Conservation (phyloP, 2,888 invertebrate species). For the Philaethria dido region DNA sequence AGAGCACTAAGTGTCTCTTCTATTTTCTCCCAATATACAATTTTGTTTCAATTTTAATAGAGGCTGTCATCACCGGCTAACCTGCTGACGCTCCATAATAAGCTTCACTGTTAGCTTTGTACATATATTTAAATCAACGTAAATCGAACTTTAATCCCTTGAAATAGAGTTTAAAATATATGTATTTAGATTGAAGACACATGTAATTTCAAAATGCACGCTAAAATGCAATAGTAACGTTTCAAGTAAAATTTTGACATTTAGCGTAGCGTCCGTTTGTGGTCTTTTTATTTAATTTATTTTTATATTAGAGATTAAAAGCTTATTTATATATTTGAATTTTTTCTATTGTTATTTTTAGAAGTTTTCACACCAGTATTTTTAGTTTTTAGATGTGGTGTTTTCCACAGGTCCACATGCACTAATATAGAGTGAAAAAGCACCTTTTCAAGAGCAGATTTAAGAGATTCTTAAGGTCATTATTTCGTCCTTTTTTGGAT, state of each 20-base stretch:
- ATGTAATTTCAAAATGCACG: conserved; percentile 53
- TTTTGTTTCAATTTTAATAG: conserved; percentile 63
- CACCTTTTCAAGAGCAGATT: too few species aligned
- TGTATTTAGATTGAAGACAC: conserved; percentile 34
- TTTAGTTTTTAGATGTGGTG: too few species aligned
- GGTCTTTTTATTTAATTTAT: conserved; percentile 35
- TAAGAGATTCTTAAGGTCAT: too few species aligned
- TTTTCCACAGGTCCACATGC: too few species aligned
- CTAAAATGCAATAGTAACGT: conserved; percentile 51
- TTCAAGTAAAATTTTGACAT: conserved; percentile 53
- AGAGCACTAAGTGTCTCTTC: conserved; percentile 11
- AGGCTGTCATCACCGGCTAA: conserved; percentile 62
- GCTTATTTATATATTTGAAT: background rate
- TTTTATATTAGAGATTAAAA: conserved; percentile 26
- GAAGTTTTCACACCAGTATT: too few species aligned
- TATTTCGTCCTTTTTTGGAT: too few species aligned
- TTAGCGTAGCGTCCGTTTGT: conserved; percentile 37
- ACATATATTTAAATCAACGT: conserved; percentile 31
- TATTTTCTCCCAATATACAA: conserved; percentile 50
- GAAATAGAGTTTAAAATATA: conserved; percentile 41
- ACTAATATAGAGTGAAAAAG: too few species aligned
- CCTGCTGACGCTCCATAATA: conserved; percentile 63
- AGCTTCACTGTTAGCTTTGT: conserved; percentile 61
- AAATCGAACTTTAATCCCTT: conserved; percentile 43
- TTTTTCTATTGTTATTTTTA: background rate